Conservation (phyloP, 2,797 vertebrate species). For the Triplophysa yarkandensis region DNA sequence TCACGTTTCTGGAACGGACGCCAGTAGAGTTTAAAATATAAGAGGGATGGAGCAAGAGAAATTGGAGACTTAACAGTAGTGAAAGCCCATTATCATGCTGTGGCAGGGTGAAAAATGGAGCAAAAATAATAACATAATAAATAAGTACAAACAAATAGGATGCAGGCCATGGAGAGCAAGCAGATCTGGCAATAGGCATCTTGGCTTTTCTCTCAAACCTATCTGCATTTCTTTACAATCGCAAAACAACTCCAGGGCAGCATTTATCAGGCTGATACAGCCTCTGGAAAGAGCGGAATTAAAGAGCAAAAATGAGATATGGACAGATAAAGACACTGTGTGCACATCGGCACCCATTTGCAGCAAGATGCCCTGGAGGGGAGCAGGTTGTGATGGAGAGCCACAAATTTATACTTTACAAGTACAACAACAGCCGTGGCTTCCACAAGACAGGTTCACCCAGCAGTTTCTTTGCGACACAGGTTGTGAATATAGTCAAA, state of each 20-base stretch:
- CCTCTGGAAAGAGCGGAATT: slow-evolving; percentile 53
- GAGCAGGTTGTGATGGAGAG: slow-evolving; percentile 38
- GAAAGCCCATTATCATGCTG: slow-evolving; percentile 39
- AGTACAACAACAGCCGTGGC: slow-evolving; percentile 34
- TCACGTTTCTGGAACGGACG: slow-evolving; percentile 24
- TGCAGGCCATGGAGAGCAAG: slow-evolving; percentile 29
- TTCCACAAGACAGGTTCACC: slow-evolving; percentile 39
- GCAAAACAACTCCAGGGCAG: slow-evolving; percentile 40
- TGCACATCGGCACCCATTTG: slow-evolving; percentile 32
- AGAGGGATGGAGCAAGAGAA: slow-evolving; percentile 24
- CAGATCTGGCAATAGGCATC: slow-evolving; percentile 48
- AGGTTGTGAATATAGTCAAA: slow-evolving; percentile 29
- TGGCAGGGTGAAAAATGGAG: slow-evolving; percentile 21
- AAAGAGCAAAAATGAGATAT: slow-evolving; percentile 53
- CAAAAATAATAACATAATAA: slow-evolving; percentile 32
- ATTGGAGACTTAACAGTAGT: slow-evolving; percentile 23
- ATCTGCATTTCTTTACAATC: slow-evolving; percentile 40
- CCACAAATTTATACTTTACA: slow-evolving; percentile 38
- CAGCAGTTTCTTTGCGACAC: slow-evolving; percentile 1
- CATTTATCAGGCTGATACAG: slow-evolving; percentile 34
- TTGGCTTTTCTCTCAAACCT: slow-evolving; percentile 37
- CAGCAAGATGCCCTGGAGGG: slow-evolving; percentile 23
- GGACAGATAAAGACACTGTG: slow-evolving; percentile 47
- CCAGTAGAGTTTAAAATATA: slow-evolving; percentile 10
- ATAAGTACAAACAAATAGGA: slow-evolving; percentile 24